A percentile compares a stretch with the other conserved stretches of the same genome.
Conservation (phyloP, 1,140 invertebrate species). For the Drosophila suzukii region DNA sequence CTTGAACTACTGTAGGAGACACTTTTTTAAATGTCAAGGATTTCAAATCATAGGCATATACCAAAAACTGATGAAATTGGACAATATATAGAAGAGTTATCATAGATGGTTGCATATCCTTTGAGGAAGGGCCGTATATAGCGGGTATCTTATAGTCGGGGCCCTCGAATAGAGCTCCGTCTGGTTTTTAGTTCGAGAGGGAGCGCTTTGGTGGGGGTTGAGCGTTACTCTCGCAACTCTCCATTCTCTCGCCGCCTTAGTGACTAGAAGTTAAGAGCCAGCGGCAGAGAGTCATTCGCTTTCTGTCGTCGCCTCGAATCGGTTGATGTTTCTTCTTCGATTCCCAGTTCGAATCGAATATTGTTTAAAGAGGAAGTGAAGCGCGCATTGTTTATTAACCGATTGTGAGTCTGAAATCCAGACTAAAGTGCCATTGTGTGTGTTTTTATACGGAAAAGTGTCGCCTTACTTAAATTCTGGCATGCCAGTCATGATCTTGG, state of each 20-base stretch:
- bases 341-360: constrained; percentile 18
- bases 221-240: constrained; percentile 40
- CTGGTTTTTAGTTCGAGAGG: constrained; percentile 7
- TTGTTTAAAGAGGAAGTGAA: constrained; percentile 30
- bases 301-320: constrained; percentile 30
- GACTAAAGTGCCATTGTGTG: constrained; percentile 6
- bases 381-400: constrained; percentile 21
- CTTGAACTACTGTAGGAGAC: too few species aligned
- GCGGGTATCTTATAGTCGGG: not conserved
- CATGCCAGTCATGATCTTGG: constrained; percentile 73
- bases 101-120: too few species aligned
- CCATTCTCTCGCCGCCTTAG: constrained; percentile 37
- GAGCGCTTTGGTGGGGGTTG: constrained; percentile 21
- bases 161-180: too few species aligned
- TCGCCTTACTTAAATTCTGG: constrained; percentile 33
- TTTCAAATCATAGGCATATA: too few species aligned
- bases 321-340: constrained; percentile 20
- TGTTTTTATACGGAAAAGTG: constrained; percentile 20
- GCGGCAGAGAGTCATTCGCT: constrained; percentile 39
- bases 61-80: too few species aligned
- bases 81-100: too few species aligned
- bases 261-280: constrained; percentile 69
- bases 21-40: too few species aligned
- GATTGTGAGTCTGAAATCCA: constrained; percentile 3
- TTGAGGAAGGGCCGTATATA: not conserved